Conservation (phyloP, 1,140 invertebrate species). For the Apolygus lucorum region DNA sequence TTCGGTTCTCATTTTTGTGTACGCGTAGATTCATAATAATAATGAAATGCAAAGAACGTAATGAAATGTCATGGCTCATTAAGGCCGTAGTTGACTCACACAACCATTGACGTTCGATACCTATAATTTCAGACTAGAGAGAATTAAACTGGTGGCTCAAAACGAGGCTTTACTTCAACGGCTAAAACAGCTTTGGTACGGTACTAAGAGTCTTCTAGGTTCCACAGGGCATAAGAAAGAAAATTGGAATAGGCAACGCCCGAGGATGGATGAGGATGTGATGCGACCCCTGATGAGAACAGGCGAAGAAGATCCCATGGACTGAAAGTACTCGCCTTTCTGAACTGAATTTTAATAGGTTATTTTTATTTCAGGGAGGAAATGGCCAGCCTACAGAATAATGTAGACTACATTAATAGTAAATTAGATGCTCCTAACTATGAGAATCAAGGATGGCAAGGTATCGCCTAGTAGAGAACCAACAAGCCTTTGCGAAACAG, state of each 20-base stretch:
- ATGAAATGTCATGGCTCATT: too few species aligned
- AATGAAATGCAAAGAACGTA: too few species aligned
- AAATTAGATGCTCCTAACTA: slow-evolving; percentile 42
- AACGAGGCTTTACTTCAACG: slow-evolving; percentile 32
- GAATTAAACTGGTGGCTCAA: slow-evolving; percentile 32
- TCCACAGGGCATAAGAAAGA: not conserved
- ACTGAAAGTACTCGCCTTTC: not conserved
- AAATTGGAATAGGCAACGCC: not conserved
- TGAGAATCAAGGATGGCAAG: slow-evolving; percentile 37
- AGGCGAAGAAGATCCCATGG: not conserved
- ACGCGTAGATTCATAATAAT: too few species aligned
- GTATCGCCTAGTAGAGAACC: slow-evolving; percentile 32
- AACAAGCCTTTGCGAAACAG: too few species aligned
- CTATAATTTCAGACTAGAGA: slow-evolving; percentile 34
- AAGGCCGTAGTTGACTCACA: too few species aligned
- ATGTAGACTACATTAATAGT: slow-evolving; percentile 43
- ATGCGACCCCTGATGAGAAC: not conserved
- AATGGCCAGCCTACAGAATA: slow-evolving; percentile 45
- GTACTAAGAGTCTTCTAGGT: slow-evolving; percentile 31
- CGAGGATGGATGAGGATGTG: not conserved
- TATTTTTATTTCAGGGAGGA: slow-evolving; percentile 41
- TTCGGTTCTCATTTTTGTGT: too few species aligned
- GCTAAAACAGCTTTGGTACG: slow-evolving; percentile 32
- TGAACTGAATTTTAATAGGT: not conserved
- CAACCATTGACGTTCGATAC: too few species aligned